Evolutionary conservation across 1,140 invertebrate species (phyloP), one percentile per base, ranked within the genome.

Genomic region (Meloidogyne floridensis): DNA sequence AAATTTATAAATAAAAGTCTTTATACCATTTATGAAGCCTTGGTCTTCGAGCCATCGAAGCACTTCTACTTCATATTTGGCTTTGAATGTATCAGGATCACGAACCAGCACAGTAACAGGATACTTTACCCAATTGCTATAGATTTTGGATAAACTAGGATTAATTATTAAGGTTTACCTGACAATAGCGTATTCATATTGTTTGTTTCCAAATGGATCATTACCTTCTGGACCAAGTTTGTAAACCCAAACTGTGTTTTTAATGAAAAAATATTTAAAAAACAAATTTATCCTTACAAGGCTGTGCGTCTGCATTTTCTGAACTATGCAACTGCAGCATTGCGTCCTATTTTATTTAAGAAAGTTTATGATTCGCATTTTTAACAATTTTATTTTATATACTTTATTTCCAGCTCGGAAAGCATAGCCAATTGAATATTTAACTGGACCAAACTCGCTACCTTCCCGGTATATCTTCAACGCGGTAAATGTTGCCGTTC

Each of bases 351-450:
- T 65, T 65, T n/a, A 65, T 65, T 65, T n/a, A n/a, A 65, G 1
- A n/a, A 59, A 15, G 2, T 15, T 15, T 59, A 15, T 59, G 2
- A 10, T 54, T 32, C 32, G 32, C 32, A 54, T 54, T 54, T 54
- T 54, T 54, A 10, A 10, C 53, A 8, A 54, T 13, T 54, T 13
- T 54, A 11, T 11, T 3, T 54, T 11, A 54, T 54, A 13, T 15
- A 65, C 59, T 65, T 89, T 90, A 83, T 90, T 90, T 69, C 88
- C 88, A n/a, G 89, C 89, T 51, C 88, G 86, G 88, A 89, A 89
- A 51, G 88, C 88, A 72, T 90, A 89, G 15, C 88, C 88, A 69
- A 89, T 90, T 9, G 88, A 89, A 72, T 89, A 89, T 73, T 85
- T 82, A 13, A 89, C 88, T 47, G 85, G 77, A 43, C 88, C 88